Evolutionary conservation across 2,113 vertebrate species (phyloP), one percentile per base, ranked within the genome.

Genomic region (Tetraodon nigroviridis): DNA sequence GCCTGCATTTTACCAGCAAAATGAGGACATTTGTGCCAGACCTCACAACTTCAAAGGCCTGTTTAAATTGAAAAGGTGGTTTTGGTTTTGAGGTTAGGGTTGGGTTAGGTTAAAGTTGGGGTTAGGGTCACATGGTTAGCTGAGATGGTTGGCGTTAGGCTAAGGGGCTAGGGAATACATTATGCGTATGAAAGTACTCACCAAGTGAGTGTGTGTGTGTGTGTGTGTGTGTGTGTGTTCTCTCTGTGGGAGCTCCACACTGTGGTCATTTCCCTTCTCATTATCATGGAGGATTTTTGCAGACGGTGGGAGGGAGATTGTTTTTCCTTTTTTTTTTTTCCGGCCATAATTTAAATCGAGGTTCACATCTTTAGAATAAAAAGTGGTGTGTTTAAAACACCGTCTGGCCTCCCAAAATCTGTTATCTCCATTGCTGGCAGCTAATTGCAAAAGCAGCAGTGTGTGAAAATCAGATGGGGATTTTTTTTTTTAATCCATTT

Each of bases 181-280:
- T 27, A 27, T 27, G 24, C 24, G 5, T 4, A 6, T 27, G 4
- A 27, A 27, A 27, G 24, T 27, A 4, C 24, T 27, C 24, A 27
- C 5, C 5, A 27, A 27, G 24, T 11, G 16, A 22, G 20, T 14
- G 4, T 47, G 19, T 51, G 17, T 52, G 3, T 52, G 7, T 51
- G 17, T 47, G 10, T 60, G 24, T 54, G 20, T 46, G 20, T 49
- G 7, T 44, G 58, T 58, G 48, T 22, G n/a, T 3, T 49, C 42
- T 47, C 75, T 79, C 70, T 17, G 49, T 67, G 75, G 78, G 80
- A 82, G 67, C 62, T 74, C 51, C 22, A 73, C 47, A 55, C 16
- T 58, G 65, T 79, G 80, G 70, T 75, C 64, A 24, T 58, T 79
- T 79, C 68, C 67, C 61, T 71, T 74, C 53, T 62, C 61, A 64